Base-by-base conservation (phyloP, 23 tunicate species). In the Clavelina lepadiformis region DNA sequence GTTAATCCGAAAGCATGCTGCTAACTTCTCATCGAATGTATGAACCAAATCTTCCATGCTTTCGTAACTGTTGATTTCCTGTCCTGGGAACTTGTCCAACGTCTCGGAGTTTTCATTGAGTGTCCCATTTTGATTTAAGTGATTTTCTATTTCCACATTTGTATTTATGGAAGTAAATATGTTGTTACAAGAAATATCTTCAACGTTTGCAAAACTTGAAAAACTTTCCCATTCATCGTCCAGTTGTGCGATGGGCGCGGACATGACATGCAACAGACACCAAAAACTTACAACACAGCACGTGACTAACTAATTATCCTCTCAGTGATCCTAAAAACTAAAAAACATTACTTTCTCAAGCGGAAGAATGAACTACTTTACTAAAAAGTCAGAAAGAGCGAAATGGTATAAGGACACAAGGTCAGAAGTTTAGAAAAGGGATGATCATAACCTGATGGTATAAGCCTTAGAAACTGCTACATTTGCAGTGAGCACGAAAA, bases 181-280 rank as follows among this genome's bases (percentile, higher is more conserved):
- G 11, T 41, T 11, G 15, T 8, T 41, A 15, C 15, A 8, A 35
- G 35, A 38, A 6, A 46, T 4, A n/a, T 66, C 57, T 15, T 21
- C 35, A 46, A 57, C 46, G 19, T 36, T 20, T 3, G 64, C 34
- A 63, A 72, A 81, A 44, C 73, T 65, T 8, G 77, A 29, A 75
- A 83, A 83, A 37, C 62, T 83, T 35, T 68, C 82, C 91, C 91
- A 83, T 28, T 83, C 91, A 55, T 83, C 91, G 7, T 83, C 91
- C 22, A 63, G 22, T 33, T 83, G 74, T 24, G 91, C 91, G 18
- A 67, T 75, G 18, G 91, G 91, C 3, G 91, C 91, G 35, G 81
- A 35, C 91, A 83, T 83, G n/a, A n/a, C n/a, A n/a, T n/a, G n/a
- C n/a, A n/a, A n/a, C n/a, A n/a, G n/a, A n/a, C n/a, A n/a, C n/a